Percentiles rank a stretch among this genome's conserved stretches.
Conservation (phyloP, 2,113 vertebrate species). For the Scopus umbretta region DNA sequence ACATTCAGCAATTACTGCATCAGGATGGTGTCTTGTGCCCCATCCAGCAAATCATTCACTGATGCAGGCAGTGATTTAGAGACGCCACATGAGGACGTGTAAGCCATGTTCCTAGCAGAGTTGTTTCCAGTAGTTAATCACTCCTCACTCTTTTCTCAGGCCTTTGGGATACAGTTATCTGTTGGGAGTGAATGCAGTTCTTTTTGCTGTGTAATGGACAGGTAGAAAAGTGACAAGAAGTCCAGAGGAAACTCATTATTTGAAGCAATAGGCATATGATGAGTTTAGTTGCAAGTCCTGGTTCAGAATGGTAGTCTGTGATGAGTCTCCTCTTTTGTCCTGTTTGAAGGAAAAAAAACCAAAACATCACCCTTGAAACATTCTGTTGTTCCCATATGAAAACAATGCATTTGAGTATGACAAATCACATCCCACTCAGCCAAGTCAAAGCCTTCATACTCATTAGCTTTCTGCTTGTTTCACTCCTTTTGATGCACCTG, state of each 20-base stretch:
- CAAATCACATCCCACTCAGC: slow-evolving; percentile 35
- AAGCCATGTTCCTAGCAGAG: neutral
- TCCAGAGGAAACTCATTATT: neutral
- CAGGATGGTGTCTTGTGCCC: neutral
- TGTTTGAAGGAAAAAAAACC: neutral
- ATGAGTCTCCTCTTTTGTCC: neutral
- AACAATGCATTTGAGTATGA: slow-evolving; percentile 10
- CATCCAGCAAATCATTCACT: neutral
- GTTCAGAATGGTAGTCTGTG: neutral
- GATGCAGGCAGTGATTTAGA: neutral
- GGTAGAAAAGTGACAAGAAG: neutral
- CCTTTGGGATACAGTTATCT: neutral
- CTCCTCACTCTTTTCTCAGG: neutral
- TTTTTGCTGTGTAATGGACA: neutral
- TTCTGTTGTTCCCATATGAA: neutral
- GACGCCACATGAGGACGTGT: neutral
- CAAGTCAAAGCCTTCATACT: neutral
- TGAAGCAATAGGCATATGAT: rapidly evolving
- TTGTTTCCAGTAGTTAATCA: neutral
- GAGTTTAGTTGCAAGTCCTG: neutral
- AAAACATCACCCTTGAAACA: neutral
- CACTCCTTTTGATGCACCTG: neutral
- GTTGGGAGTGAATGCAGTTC: neutral
- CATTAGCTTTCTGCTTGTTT: slow-evolving; percentile 4
- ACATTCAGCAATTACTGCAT: neutral